Evolutionary conservation across 2,797 vertebrate genomes (phyloP), one percentile per base, ranked within the genome.

Genomic region (Ara ararauna): DNA sequence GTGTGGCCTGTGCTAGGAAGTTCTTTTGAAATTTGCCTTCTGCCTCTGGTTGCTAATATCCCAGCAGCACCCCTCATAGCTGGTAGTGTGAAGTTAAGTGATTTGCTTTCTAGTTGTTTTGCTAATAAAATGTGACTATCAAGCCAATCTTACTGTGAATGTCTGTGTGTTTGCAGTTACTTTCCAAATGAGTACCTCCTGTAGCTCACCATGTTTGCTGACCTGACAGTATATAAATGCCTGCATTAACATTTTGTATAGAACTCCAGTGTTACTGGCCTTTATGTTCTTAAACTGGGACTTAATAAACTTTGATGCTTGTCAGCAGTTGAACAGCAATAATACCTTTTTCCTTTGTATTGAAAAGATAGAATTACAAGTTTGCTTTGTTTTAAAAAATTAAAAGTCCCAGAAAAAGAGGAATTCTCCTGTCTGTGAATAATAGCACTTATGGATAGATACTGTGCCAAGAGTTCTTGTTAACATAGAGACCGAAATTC

Each of bases 141-240:
- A 96, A 95, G 84, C 91, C 91, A 94, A 92, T 95, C 95, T 96
- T 97, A 96, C 53, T 94, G 94, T 61, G 65, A 65, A 83, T 34
- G 54, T 61, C 47, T 71, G 11, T 78, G 60, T 38, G 65, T 90
- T 85, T 77, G 74, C 81, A 56, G 60, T 76, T 18, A 15, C 66
- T 82, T 78, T 62, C 65, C 76, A 84, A 79, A 78, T 44, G 71
- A 80, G 67, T 75, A 87, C 53, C 44, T 89, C 83, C 56, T 60
- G 13, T 51, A 77, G 89, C 90, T 96, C 91, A 85, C 87, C 42
- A 1, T 3, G 12, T 36, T 79, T 76, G 40, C 84, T 88, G 72
- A 56, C 24, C 42, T 82, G 71, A 32, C 71, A 32, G 29, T 29
- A 38, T 27, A 32, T n/a, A 38, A 77, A 54, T 32, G 15, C 6